A percentile compares a stretch with the other conserved stretches of the same genome.
Evolutionary conservation across 1,140 invertebrate genomes (phyloP).

Genomic region (Chymomyza costata): DNA sequence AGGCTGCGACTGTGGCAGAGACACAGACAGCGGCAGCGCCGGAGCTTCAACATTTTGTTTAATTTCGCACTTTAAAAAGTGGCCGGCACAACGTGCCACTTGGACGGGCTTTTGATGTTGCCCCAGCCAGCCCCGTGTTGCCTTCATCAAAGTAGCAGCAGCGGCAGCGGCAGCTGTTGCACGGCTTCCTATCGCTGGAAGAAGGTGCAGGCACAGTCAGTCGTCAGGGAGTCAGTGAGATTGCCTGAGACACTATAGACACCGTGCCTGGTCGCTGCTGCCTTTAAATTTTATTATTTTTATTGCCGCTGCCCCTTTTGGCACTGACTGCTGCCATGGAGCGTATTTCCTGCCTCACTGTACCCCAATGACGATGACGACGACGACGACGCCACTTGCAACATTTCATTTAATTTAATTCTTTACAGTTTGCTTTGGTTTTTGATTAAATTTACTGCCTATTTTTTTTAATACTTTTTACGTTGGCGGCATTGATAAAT

Average conservation of each 20-base stretch:
- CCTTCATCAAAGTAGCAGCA: not conserved
- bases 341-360: constrained; percentile 32
- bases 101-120: constrained; percentile 62
- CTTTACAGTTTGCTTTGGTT: constrained; percentile 26
- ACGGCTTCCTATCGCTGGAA: constrained; percentile 11
- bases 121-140: constrained; percentile 23
- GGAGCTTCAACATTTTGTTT: constrained; percentile 73
- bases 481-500: constrained; percentile 6
- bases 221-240: constrained; percentile 1
- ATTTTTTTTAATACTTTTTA: constrained; percentile 32
- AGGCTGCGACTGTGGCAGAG: too few species aligned
- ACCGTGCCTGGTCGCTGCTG: not conserved
- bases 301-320: constrained; percentile 24
- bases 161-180: constrained; percentile 27
- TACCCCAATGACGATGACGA: not conserved
- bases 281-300: constrained; percentile 35
- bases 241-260: not conserved
- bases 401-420: constrained; percentile 48
- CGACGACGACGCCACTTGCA: constrained; percentile 27
- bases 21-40: too few species aligned
- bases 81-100: constrained; percentile 53
- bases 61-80: constrained; percentile 68
- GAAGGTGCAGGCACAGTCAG: not conserved
- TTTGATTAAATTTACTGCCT: constrained; percentile 34
- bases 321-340: constrained; percentile 8